Conservation (phyloP, 1,140 invertebrate genomes). For the Pentalonia nigronervosa region DNA sequence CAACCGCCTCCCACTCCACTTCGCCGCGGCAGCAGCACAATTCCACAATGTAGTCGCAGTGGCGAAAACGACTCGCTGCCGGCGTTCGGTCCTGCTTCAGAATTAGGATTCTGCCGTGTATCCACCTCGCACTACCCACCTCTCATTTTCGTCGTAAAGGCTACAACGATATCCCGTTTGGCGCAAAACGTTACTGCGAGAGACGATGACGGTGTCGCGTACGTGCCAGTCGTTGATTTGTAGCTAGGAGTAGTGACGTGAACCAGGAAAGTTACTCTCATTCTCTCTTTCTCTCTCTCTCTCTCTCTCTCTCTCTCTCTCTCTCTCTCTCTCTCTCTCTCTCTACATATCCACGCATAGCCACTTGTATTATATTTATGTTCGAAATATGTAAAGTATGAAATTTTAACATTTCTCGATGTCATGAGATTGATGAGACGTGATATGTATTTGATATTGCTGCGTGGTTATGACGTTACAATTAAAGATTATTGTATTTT, state of each 20-base stretch:
- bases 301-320: background rate
- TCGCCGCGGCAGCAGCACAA: background rate
- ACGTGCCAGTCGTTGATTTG: background rate
- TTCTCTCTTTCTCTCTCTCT: background rate
- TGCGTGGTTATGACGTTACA: background rate
- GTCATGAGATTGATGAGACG: background rate
- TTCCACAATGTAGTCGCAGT: background rate
- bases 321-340: too few relatives aligned
- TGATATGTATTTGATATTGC: background rate
- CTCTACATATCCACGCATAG: too few relatives aligned
- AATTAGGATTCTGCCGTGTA: conserved; percentile 16
- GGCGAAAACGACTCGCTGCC: background rate
- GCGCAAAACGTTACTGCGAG: background rate
- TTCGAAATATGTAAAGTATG: background rate
- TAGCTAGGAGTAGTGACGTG: background rate
- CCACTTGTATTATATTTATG: background rate
- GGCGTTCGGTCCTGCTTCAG: background rate
- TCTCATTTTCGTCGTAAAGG: background rate
- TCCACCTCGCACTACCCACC: background rate
- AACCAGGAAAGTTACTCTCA: background rate
- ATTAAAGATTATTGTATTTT: background rate
- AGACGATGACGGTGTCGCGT: background rate
- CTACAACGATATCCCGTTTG: background rate
- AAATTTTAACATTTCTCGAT: background rate
- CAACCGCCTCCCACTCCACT: background rate